A percentile compares a stretch with the other conserved stretches of the same genome.
phyloP scores from a whole-genome alignment of 1,140 invertebrate species.

The Philaenus spumarius region DNA sequence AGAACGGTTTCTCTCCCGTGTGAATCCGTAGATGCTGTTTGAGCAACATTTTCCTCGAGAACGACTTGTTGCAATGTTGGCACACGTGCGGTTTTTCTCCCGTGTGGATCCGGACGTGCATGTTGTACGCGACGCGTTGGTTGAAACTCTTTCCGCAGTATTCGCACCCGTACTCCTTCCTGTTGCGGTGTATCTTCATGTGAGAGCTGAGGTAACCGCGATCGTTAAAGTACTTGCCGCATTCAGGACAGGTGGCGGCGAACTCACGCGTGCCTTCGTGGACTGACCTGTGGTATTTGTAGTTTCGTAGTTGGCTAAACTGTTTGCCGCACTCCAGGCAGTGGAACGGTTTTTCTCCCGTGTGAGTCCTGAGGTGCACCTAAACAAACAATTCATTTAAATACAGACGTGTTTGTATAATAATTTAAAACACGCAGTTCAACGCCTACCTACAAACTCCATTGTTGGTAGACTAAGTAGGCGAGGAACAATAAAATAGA shows the following conservation, averaged over 20 bases:
- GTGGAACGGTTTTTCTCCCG: conserved; percentile 58
- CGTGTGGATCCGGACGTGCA: conserved; percentile 73
- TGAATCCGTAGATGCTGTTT: conserved; percentile 72
- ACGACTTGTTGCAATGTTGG: conserved; percentile 75
- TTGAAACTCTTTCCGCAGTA: conserved; percentile 57
- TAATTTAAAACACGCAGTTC: no score
- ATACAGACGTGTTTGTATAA: no score
- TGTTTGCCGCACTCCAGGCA: conserved; percentile 47
- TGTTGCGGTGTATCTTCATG: conserved; percentile 34
- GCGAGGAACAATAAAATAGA: no score
- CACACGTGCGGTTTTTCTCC: conserved; percentile 82
- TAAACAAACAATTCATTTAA: conserved; percentile 20
- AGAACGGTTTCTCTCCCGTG: conserved; percentile 69
- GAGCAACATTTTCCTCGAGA: conserved; percentile 73
- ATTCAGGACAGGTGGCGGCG: conserved; percentile 48
- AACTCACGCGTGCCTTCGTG: conserved; percentile 32
- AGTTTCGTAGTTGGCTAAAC: conserved; percentile 40
- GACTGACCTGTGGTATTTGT: conserved; percentile 32
- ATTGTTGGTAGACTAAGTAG: no score
- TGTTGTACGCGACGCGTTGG: conserved; percentile 66
- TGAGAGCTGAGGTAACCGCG: conserved; percentile 39
- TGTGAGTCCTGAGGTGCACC: conserved; percentile 57
- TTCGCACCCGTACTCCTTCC: conserved; percentile 46
- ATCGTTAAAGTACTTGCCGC: conserved; percentile 51
- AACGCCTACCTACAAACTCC: no score